These are phyloP conservation scores for Drosophila melanocephala DNA, from an alignment of 2,888 invertebrate species.

Conservation along the genomic window DNA sequence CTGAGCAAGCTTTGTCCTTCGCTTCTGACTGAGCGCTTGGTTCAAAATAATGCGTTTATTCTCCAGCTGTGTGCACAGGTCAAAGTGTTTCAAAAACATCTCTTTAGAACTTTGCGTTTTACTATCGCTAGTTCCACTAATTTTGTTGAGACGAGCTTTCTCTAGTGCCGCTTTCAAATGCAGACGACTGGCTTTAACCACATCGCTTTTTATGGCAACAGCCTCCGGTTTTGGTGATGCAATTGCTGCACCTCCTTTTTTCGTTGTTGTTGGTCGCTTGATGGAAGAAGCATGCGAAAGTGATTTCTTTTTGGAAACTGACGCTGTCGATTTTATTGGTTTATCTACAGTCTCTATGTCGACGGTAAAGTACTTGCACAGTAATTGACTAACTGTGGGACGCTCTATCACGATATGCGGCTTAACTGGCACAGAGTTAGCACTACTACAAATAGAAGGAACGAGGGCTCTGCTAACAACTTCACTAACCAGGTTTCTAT, in stretches of 20 bases:
- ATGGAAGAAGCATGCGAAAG: not conserved
- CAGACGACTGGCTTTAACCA: slow-evolving; percentile 56
- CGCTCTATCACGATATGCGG: slow-evolving; percentile 58
- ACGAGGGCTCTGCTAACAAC: slow-evolving; percentile 59
- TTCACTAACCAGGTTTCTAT: slow-evolving; percentile 39
- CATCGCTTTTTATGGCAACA: slow-evolving; percentile 7
- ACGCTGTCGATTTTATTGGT: slow-evolving; percentile 4
- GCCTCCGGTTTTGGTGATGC: not conserved
- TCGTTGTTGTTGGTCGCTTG: not conserved
- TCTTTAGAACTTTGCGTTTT: slow-evolving; percentile 38
- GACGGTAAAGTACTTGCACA: slow-evolving; percentile 54
- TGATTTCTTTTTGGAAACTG: slow-evolving; percentile 15
- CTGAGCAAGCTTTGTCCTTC: slow-evolving; percentile 11
- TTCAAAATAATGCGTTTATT: slow-evolving; percentile 31
- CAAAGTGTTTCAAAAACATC: slow-evolving; percentile 50
- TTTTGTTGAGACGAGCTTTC: slow-evolving; percentile 39
- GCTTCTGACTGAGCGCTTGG: slow-evolving; percentile 18
- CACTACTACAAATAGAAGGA: slow-evolving; percentile 47
- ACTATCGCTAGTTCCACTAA: slow-evolving; percentile 6
- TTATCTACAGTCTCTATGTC: slow-evolving; percentile 12
- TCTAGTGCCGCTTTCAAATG: slow-evolving; percentile 58
- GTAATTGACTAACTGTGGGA: slow-evolving; percentile 47
- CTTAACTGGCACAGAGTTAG: slow-evolving; percentile 1
- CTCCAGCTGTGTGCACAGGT: slow-evolving; percentile 60
- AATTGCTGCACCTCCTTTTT: not conserved